Evolutionary conservation across 2,113 vertebrate genomes (phyloP).

Genomic region (zebrafish (Danio rerio)): DNA sequence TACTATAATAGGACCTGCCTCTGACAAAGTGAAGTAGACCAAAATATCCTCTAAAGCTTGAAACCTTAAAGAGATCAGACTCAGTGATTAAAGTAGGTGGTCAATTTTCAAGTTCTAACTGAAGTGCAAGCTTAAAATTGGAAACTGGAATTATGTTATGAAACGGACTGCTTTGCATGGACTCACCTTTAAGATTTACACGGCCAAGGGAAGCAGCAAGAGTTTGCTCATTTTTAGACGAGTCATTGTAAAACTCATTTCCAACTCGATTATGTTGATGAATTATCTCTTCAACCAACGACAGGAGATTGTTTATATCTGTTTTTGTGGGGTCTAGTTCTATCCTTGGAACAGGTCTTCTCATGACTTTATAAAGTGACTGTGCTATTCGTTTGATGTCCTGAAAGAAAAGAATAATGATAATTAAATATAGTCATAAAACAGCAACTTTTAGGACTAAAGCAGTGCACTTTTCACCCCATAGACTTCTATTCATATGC

Average conservation of each 20-base stretch:
- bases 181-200: slow-evolving; percentile 80
- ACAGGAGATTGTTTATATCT: slow-evolving; percentile 86
- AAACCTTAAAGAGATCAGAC: no score
- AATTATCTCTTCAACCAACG: slow-evolving; percentile 86
- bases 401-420: slow-evolving; percentile 70
- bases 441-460: neutral
- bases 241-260: slow-evolving; percentile 75
- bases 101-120: no score
- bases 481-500: no score
- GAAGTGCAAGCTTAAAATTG: no score
- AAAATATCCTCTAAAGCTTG: no score
- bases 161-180: no score
- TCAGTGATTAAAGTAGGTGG: no score
- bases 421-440: neutral
- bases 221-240: slow-evolving; percentile 71
- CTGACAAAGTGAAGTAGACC: no score
- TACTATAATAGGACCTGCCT: no score
- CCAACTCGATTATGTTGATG: slow-evolving; percentile 77
- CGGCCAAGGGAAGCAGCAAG: slow-evolving; percentile 74
- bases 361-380: slow-evolving; percentile 85
- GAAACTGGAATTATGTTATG: no score
- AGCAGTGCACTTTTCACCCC: no score
- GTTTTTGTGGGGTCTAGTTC: slow-evolving; percentile 72
- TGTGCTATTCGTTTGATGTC: slow-evolving; percentile 86
- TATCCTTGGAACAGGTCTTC: slow-evolving; percentile 72